Evolutionary conservation across 2,113 vertebrate genomes (phyloP).

Genomic region (Gallinago undulata): DNA sequence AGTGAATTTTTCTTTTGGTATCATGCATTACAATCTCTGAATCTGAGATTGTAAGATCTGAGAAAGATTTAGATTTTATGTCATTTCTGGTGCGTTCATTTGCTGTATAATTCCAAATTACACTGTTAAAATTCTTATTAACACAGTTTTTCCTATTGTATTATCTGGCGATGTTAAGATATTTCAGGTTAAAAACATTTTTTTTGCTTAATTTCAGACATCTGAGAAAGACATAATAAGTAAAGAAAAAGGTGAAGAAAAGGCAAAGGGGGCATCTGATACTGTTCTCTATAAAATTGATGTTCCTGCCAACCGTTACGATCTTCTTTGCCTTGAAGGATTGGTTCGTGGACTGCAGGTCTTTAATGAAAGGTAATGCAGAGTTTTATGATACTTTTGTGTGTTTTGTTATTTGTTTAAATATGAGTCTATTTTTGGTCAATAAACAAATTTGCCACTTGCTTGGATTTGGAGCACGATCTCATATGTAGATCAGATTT

Average conservation of each 20-base stretch:
- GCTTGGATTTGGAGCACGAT: neutral
- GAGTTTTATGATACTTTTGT: neutral
- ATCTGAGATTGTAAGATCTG: neutral
- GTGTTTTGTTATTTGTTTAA: neutral
- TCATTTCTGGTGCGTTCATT: neutral
- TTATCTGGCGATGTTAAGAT: neutral
- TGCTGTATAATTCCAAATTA: neutral
- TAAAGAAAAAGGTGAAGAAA: conserved; percentile 88
- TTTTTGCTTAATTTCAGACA: conserved; percentile 78
- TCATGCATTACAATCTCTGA: neutral
- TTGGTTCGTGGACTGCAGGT: conserved; percentile 93
- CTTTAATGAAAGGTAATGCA: conserved; percentile 90
- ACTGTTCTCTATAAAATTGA: conserved; percentile 93
- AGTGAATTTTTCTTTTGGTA: neutral
- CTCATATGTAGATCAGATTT: neutral
- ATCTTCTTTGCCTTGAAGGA: conserved; percentile 95
- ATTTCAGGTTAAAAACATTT: neutral
- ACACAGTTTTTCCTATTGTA: neutral
- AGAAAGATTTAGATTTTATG: neutral
- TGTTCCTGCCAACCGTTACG: conserved; percentile 96
- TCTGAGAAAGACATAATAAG: conserved; percentile 95
- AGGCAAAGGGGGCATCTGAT: conserved; percentile 91
- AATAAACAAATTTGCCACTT: neutral
- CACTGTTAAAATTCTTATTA: neutral
- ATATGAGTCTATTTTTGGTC: neutral